These are phyloP conservation scores for Amazona vittata DNA, from an alignment of 2,113 vertebrate species.

Conservation along the genomic window DNA sequence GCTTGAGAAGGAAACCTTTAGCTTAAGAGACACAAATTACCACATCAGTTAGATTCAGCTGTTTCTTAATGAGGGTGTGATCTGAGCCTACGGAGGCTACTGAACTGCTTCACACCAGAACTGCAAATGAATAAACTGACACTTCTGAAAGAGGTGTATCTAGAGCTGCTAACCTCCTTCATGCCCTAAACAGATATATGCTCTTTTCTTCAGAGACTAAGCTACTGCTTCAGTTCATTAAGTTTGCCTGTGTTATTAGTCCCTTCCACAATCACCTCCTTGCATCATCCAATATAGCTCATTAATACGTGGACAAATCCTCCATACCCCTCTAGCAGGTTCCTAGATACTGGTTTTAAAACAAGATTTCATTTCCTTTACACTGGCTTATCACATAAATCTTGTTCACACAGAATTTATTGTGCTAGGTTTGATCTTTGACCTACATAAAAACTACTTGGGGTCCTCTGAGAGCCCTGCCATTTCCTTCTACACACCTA, in stretches of 20 bases:
- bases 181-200: background rate
- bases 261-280: background rate
- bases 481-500: background rate
- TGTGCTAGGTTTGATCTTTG: background rate
- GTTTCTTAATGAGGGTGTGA: background rate
- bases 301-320: rapidly evolving
- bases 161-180: background rate
- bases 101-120: background rate
- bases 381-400: background rate
- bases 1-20: background rate
- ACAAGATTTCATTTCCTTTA: background rate
- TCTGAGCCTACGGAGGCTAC: background rate
- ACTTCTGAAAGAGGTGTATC: background rate
- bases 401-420: background rate
- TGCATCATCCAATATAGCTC: background rate
- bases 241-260: background rate
- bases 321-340: background rate
- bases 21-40: background rate
- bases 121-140: background rate
- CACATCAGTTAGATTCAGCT: background rate
- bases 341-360: background rate
- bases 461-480: background rate
- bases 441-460: background rate
- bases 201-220: background rate
- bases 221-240: background rate